Percentiles rank a stretch among this genome's conserved stretches.
Evolutionary conservation across 2,113 vertebrate species (phyloP).

Genomic region (Jaculus jaculus): DNA sequence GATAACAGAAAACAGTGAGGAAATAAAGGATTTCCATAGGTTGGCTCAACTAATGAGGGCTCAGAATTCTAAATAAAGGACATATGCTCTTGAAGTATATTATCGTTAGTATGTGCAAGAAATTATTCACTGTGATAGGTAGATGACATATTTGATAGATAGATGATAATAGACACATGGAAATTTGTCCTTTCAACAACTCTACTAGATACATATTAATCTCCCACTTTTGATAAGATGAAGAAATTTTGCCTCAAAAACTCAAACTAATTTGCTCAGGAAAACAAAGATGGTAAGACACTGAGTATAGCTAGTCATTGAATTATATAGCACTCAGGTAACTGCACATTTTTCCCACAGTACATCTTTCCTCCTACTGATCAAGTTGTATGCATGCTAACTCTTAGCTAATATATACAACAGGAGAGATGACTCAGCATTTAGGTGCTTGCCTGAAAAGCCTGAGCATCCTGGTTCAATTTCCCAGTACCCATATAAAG

Average conservation of each 20-base stretch:
- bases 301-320: neutral
- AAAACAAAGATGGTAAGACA: neutral
- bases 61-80: neutral
- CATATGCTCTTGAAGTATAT: neutral
- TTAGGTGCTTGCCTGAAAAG: too few species aligned
- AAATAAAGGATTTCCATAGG: neutral
- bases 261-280: neutral
- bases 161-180: neutral
- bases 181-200: neutral
- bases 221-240: neutral
- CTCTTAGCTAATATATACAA: neutral
- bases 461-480: too few species aligned
- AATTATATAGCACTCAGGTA: neutral
- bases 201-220: neutral
- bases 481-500: too few species aligned
- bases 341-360: neutral
- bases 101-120: neutral
- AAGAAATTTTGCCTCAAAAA: neutral
- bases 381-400: neutral
- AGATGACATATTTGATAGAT: too few species aligned
- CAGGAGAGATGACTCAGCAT: too few species aligned
- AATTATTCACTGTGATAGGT: neutral
- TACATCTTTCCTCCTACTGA: neutral
- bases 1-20: neutral
- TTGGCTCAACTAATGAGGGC: neutral